Percentiles rank a stretch among this genome's conserved stretches.
Evolutionary conservation across 35 echinoderm and acorn worm species (phyloP).

Genomic region (Heliocidaris tuberculata): DNA sequence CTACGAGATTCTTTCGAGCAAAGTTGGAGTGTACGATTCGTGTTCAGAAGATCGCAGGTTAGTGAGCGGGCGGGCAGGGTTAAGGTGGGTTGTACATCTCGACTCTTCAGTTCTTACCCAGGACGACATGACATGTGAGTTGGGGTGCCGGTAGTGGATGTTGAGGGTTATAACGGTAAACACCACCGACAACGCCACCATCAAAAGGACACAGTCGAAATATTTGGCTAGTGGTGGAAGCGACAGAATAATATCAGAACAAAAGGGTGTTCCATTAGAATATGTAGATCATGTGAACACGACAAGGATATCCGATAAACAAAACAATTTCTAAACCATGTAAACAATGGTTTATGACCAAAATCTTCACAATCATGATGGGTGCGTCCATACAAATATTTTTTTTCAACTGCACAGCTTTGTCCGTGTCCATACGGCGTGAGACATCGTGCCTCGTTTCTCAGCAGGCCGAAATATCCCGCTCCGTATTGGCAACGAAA

Average conservation of each 20-base stretch:
- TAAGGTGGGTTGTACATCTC: neutral
- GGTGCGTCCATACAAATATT: neutral
- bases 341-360: neutral
- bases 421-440: neutral
- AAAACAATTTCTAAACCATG: neutral
- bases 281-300: neutral
- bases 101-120: constrained; percentile 63
- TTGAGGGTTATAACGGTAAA: constrained; percentile 81
- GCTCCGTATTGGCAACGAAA: too few relatives aligned
- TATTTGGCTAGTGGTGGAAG: constrained; percentile 60
- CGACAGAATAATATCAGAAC: constrained; percentile 23
- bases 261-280: neutral
- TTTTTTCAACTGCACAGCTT: neutral
- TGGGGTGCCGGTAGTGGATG: constrained; percentile 76
- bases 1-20: neutral
- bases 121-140: constrained; percentile 66
- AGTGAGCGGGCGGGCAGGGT: neutral
- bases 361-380: neutral
- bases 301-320: too few relatives aligned
- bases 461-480: too few relatives aligned
- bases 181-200: constrained; percentile 85
- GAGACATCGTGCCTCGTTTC: too few relatives aligned
- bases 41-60: neutral
- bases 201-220: constrained; percentile 63
- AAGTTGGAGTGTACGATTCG: neutral